phyloP scores from a whole-genome alignment of 30 jellyfish, hydroid and myxozoan species.

The Hydractinia symbiolongicarpus region DNA sequence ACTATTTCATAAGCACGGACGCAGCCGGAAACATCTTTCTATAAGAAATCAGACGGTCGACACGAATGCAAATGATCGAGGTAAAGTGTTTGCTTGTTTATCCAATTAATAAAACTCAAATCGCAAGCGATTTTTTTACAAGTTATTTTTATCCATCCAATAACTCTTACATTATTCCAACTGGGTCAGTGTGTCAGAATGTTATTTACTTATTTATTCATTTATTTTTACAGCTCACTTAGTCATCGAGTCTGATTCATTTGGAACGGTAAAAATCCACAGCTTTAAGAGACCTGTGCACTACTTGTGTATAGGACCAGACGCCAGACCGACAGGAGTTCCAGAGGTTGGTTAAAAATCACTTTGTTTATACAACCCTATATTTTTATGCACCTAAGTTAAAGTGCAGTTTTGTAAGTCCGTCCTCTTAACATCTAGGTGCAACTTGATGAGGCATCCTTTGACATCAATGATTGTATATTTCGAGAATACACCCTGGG shows the following conservation, averaged over 20 bases:
- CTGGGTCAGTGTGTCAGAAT: background rate
- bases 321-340: conserved; percentile 32
- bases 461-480: conserved; percentile 49
- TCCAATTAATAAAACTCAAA: background rate
- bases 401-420: too few species aligned
- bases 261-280: conserved; percentile 31
- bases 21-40: conserved; percentile 16
- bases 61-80: conserved; percentile 18
- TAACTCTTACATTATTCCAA: background rate
- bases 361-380: background rate
- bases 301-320: conserved; percentile 34
- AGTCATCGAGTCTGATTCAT: conserved; percentile 38
- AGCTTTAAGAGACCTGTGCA: conserved; percentile 19
- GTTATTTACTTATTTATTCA: background rate
- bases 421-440: background rate
- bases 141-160: too few species aligned
- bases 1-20: conserved; percentile 17
- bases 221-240: conserved; percentile 24
- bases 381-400: too few species aligned
- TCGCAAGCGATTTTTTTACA: too few species aligned
- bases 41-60: conserved; percentile 5
- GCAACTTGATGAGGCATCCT: background rate
- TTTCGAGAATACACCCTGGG: conserved; percentile 64
- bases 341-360: conserved; percentile 23
- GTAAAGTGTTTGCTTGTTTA: background rate